Conservation (phyloP, 2,888 invertebrate species). For the Drosophila tanythrix region DNA sequence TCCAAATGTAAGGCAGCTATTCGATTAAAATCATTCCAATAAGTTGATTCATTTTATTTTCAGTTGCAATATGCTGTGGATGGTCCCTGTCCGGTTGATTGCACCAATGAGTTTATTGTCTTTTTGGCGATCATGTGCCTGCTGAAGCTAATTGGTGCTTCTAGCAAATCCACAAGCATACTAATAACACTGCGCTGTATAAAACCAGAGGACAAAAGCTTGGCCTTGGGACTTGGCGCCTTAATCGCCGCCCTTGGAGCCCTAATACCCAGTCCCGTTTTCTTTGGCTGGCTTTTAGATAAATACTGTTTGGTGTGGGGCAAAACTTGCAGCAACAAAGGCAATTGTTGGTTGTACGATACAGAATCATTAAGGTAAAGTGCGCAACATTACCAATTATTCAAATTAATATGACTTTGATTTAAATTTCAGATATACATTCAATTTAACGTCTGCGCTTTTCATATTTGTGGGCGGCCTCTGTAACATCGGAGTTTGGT, state of each 20-base stretch:
- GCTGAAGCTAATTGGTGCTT: conserved; percentile 86
- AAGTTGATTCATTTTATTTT: not conserved
- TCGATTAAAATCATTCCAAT: not conserved
- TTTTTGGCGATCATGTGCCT: conserved; percentile 86
- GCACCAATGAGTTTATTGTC: conserved; percentile 86
- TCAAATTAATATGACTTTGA: not conserved
- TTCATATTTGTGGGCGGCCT: conserved; percentile 87
- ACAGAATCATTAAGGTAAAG: conserved; percentile 86
- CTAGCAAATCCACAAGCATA: conserved; percentile 87
- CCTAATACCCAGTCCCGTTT: conserved; percentile 90
- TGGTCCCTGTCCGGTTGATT: conserved; percentile 87
- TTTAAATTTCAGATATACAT: conserved; percentile 83
- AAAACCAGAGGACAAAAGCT: conserved; percentile 89
- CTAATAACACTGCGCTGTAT: conserved; percentile 88
- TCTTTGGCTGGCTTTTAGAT: conserved; percentile 89
- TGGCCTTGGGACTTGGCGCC: conserved; percentile 88
- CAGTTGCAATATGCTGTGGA: conserved; percentile 54
- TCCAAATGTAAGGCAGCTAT: conserved; percentile 17
- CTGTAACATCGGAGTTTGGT: conserved; percentile 88
- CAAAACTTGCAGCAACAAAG: conserved; percentile 88
- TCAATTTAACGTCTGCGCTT: conserved; percentile 88
- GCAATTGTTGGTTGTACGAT: conserved; percentile 91
- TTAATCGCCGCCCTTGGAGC: conserved; percentile 88
- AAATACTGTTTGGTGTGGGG: conserved; percentile 90
- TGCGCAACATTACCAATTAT: not conserved